A percentile compares a stretch with the other conserved stretches of the same genome.
phyloP scores from a whole-genome alignment of 2,797 vertebrate genomes.

The Dicrostonyx torquatus region DNA sequence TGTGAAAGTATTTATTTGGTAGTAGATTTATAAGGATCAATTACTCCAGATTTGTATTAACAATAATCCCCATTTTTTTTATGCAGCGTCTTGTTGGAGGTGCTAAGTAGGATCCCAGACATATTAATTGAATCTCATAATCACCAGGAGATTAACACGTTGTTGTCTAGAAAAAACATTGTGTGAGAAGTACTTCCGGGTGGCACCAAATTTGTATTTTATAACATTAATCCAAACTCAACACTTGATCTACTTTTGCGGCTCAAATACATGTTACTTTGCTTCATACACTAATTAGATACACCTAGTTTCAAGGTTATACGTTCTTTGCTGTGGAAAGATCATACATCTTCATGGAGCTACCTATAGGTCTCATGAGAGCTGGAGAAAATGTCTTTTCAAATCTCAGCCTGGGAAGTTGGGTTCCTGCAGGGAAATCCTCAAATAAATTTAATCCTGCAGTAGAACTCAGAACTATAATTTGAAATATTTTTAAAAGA shows the following conservation, averaged over 20 bases:
- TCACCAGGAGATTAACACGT: slow-evolving; percentile 45
- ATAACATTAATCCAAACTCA: background rate
- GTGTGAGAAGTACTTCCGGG: background rate
- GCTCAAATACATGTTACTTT: background rate
- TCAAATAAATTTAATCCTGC: background rate
- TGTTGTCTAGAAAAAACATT: slow-evolving; percentile 33
- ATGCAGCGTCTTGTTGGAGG: slow-evolving; percentile 39
- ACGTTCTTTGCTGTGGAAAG: background rate
- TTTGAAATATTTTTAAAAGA: slow-evolving; percentile 16
- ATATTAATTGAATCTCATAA: slow-evolving; percentile 60
- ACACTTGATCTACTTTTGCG: background rate
- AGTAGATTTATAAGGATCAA: slow-evolving; percentile 47
- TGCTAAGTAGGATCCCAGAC: slow-evolving; percentile 56
- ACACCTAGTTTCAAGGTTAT: background rate
- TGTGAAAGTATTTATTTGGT: slow-evolving; percentile 50
- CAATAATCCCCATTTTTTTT: slow-evolving; percentile 57
- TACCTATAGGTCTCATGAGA: background rate
- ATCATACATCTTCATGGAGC: background rate
- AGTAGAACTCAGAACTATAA: background rate
- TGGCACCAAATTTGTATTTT: slow-evolving; percentile 29
- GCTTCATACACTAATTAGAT: background rate
- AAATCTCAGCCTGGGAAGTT: background rate
- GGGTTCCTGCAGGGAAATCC: slow-evolving; percentile 6
- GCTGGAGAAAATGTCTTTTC: background rate
- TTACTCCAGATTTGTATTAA: slow-evolving; percentile 58